Conservation (phyloP, 1,140 invertebrate species). For the Drosophila orena region DNA sequence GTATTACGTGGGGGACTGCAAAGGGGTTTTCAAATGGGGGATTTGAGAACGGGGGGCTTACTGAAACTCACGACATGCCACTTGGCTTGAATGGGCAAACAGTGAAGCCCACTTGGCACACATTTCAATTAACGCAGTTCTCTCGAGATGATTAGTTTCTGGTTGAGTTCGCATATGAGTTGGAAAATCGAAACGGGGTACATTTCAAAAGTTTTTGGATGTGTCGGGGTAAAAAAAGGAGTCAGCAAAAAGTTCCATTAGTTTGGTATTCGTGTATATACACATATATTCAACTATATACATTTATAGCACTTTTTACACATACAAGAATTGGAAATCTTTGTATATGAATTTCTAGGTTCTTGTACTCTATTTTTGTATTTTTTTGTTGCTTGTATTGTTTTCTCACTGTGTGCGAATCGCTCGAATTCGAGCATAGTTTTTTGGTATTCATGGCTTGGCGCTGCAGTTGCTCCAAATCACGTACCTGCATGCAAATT, state of each 20-base stretch:
- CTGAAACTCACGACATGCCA: conserved; percentile 21
- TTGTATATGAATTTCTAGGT: too few relatives aligned
- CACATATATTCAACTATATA: too few relatives aligned
- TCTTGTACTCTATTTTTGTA: too few relatives aligned
- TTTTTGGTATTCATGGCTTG: conserved; percentile 55
- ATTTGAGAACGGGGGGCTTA: not conserved
- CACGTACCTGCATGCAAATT: conserved; percentile 50
- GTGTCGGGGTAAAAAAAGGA: not conserved
- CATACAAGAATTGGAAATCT: too few relatives aligned
- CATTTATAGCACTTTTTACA: too few relatives aligned
- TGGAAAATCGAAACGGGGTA: not conserved
- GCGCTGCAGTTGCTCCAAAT: conserved; percentile 54
- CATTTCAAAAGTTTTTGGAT: not conserved
- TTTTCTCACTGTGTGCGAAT: not conserved
- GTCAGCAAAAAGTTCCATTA: too few relatives aligned
- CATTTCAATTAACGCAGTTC: conserved; percentile 62
- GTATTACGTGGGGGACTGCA: conserved; percentile 12
- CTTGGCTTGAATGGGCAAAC: conserved; percentile 10
- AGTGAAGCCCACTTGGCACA: conserved; percentile 56
- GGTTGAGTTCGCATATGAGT: not conserved
- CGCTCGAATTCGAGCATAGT: too few relatives aligned
- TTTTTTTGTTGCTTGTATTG: too few relatives aligned
- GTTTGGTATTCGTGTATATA: too few relatives aligned
- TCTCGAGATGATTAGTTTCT: conserved; percentile 17
- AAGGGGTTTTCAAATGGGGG: not conserved